A percentile compares a stretch with the other conserved stretches of the same genome.
Evolutionary conservation across 2,797 vertebrate genomes (phyloP).

Genomic region (Falco peregrinus): DNA sequence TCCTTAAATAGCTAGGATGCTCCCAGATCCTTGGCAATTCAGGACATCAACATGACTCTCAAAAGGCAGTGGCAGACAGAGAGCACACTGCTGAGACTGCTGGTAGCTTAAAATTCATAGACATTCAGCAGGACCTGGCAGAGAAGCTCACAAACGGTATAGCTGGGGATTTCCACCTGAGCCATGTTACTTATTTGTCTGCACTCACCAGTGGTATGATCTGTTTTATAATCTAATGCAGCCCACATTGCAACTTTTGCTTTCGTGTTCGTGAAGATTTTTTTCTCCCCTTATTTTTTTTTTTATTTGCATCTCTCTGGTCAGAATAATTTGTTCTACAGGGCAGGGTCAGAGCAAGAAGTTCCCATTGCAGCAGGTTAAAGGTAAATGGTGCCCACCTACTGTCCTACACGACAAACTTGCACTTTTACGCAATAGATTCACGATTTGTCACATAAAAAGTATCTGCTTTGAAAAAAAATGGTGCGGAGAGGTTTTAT

Average conservation of each 20-base stretch:
- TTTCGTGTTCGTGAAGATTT: not conserved
- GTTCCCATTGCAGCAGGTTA: not conserved
- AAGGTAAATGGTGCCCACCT: not conserved
- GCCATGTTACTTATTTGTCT: not conserved
- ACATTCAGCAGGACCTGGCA: not conserved
- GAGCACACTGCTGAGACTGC: not conserved
- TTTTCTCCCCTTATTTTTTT: not conserved
- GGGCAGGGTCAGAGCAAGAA: not conserved
- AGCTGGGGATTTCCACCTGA: not conserved
- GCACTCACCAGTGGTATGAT: not conserved
- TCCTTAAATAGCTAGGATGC: not conserved
- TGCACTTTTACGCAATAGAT: not conserved
- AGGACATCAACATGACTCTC: not conserved
- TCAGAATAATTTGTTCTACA: not conserved
- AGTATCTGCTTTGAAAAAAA: conserved; percentile 48
- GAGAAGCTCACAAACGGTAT: not conserved
- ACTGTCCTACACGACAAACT: not conserved
- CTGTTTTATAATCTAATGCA: not conserved
- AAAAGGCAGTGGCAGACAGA: not conserved
- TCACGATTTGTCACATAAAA: conserved; percentile 16
- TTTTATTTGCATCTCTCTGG: not conserved
- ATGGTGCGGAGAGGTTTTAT: conserved; percentile 47
- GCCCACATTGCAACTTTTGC: not conserved
- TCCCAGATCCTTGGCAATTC: not conserved
- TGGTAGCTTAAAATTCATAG: not conserved